Conservation (phyloP, 2,888 invertebrate species). For the Stomorhina lunata region DNA sequence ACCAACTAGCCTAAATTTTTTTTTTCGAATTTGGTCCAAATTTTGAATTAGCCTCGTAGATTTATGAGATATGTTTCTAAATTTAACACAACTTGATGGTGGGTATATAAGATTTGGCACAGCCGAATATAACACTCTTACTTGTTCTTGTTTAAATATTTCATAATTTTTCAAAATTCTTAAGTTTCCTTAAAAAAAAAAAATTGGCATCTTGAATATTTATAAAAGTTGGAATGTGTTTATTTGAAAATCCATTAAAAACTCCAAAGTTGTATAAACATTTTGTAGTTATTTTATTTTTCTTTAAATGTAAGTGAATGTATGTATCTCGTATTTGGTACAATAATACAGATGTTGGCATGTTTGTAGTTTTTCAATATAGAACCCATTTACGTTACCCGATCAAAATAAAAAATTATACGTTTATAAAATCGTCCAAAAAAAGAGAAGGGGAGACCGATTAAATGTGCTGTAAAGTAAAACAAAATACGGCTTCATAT, state of each 20-base stretch:
- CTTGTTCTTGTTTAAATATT: no score
- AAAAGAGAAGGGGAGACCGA: slow-evolving; percentile 37
- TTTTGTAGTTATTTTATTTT: background rate
- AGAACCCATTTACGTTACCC: slow-evolving; percentile 8
- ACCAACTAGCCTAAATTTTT: no score
- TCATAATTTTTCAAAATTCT: no score
- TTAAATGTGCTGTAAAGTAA: background rate
- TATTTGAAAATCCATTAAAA: slow-evolving; percentile 50
- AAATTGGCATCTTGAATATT: no score
- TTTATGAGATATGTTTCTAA: no score
- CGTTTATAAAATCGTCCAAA: background rate
- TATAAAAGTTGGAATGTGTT: background rate
- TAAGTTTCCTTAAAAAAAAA: no score
- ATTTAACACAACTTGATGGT: no score
- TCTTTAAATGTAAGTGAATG: background rate
- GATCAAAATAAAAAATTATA: slow-evolving; percentile 28
- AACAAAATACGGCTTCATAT: slow-evolving; percentile 64
- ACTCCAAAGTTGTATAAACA: background rate
- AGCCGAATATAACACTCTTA: no score
- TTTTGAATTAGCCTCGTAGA: no score
- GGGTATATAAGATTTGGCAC: no score
- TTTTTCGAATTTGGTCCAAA: no score
- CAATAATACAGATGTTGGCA: background rate
- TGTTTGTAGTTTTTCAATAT: background rate
- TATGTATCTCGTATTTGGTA: no score